These are phyloP conservation scores for Philypnodon macrostomus DNA, from an alignment of 2,797 vertebrate genomes.

Conservation along the genomic window DNA sequence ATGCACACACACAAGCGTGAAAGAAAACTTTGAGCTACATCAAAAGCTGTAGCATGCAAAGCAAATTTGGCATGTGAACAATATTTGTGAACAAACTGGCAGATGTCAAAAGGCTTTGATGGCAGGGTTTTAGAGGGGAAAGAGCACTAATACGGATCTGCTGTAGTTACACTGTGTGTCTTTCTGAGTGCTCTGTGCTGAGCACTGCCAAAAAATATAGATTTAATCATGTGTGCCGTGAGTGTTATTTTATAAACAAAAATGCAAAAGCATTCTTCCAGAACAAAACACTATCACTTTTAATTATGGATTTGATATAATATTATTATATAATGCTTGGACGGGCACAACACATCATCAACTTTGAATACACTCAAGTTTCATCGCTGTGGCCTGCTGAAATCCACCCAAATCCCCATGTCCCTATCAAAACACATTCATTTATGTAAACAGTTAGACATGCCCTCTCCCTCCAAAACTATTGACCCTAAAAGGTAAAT, in stretches of 20 bases:
- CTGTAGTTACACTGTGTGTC: slow-evolving; percentile 70
- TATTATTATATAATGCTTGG: slow-evolving; percentile 12
- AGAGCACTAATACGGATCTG: slow-evolving; percentile 68
- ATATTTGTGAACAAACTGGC: slow-evolving; percentile 73
- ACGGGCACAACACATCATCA: not conserved
- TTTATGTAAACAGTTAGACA: slow-evolving; percentile 31
- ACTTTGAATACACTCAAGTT: slow-evolving; percentile 16
- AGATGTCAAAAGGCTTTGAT: slow-evolving; percentile 78
- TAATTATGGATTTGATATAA: no score
- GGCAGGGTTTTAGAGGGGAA: slow-evolving; percentile 63
- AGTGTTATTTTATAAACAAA: slow-evolving; percentile 23
- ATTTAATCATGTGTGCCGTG: slow-evolving; percentile 28
- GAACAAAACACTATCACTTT: slow-evolving; percentile 8
- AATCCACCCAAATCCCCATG: slow-evolving; percentile 45
- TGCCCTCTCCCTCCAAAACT: not conserved
- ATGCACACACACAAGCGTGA: slow-evolving; percentile 38
- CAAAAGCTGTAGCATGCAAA: slow-evolving; percentile 51
- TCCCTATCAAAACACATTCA: slow-evolving; percentile 45
- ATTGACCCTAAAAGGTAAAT: slow-evolving; percentile 36
- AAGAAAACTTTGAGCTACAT: slow-evolving; percentile 49
- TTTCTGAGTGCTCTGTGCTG: slow-evolving; percentile 64
- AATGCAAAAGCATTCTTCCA: slow-evolving; percentile 18
- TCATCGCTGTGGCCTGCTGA: slow-evolving; percentile 30
- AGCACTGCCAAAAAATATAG: slow-evolving; percentile 57
- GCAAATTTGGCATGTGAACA: slow-evolving; percentile 69